These are phyloP conservation scores for Cryptophagus acutangulus DNA, from an alignment of 2,888 invertebrate genomes.

Conservation along the genomic window DNA sequence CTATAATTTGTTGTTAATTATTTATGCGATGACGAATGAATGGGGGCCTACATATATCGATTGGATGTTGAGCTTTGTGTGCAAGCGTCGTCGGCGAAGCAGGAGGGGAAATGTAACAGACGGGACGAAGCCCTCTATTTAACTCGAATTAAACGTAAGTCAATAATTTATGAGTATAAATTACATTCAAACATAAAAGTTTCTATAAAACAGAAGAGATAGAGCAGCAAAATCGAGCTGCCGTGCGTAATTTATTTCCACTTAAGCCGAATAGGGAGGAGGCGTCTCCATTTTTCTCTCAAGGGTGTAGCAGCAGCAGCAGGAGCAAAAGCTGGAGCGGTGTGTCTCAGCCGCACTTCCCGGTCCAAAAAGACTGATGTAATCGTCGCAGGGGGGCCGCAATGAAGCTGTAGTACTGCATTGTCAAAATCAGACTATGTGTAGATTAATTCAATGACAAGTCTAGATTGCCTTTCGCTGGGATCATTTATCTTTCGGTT, in stretches of 20 bases:
- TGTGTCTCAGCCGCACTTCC: background rate
- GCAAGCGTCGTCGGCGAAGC: conserved; percentile 33
- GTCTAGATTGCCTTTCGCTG: conserved; percentile 36
- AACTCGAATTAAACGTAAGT: conserved; percentile 24
- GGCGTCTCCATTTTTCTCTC: conserved; percentile 7
- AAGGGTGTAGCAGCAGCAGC: conserved; percentile 1
- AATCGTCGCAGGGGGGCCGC: background rate
- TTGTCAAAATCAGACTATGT: conserved; percentile 35
- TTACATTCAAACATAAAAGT: conserved; percentile 28
- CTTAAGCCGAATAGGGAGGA: conserved; percentile 12
- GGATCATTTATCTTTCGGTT: conserved; percentile 33
- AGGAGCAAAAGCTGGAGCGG: background rate
- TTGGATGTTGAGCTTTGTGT: conserved; percentile 1
- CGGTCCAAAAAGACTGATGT: conserved; percentile 1
- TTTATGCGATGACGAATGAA: background rate
- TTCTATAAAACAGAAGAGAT: conserved; percentile 21
- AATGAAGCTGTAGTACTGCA: conserved; percentile 11
- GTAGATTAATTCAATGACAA: conserved; percentile 41
- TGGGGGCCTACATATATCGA: conserved; percentile 2
- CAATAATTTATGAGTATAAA: conserved; percentile 31
- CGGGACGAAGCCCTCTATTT: conserved; percentile 11
- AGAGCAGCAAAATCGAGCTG: conserved; percentile 5
- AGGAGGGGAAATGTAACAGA: conserved; percentile 4
- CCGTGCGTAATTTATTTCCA: conserved; percentile 28
- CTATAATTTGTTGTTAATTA: too few relatives aligned